Evolutionary conservation across 2,888 invertebrate genomes (phyloP), one percentile per base, ranked within the genome.

Genomic region (Reticulitermes lucifugus): DNA sequence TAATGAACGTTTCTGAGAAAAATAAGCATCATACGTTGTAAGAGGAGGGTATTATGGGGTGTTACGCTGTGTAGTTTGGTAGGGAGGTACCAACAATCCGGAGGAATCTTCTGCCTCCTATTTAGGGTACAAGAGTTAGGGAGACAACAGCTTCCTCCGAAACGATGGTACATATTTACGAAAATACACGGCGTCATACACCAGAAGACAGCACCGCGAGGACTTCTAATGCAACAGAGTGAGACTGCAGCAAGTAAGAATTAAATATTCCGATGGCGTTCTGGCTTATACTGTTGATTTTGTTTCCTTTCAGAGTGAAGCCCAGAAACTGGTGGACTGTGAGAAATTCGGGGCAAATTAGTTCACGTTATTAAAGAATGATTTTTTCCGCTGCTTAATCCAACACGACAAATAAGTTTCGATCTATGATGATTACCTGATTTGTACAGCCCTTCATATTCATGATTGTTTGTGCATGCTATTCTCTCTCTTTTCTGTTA

Each of bases 321-420:
- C 86, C 7, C 86, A 85, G 84, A 86, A 86, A 83, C 80, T 86
- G 51, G 73, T 85, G 3, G 86, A 86, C 55, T 86, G 86, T 70
- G 86, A 86, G 51, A 84, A 86, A 35, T 86, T 85, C 60, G 70
- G 60, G 70, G 12, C 85, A 21, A 85, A 83, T 73, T 83, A 73
- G 79, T 71, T n/a, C 25, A 65, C 9, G n/a, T 65, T 25, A 10
- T 65, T 25, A 25, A n/a, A 65, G 9, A 12, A n/a, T 7, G 0
- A n/a, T 9, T 65, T 65, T n/a, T 65, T 65, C 7, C n/a, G 0
- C 25, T 25, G 25, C 65, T 65, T n/a, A n/a, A 4, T 65, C n/a
- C 7, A 65, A 65, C 0, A n/a, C 25, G 9, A 25, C 7, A 65
- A 6, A 65, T 35, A n/a, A 60, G 0, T 12, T 25, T 25, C 25